These are phyloP conservation scores for Julus scanicus DNA, from an alignment of 2,888 invertebrate genomes.

Conservation along the genomic window DNA sequence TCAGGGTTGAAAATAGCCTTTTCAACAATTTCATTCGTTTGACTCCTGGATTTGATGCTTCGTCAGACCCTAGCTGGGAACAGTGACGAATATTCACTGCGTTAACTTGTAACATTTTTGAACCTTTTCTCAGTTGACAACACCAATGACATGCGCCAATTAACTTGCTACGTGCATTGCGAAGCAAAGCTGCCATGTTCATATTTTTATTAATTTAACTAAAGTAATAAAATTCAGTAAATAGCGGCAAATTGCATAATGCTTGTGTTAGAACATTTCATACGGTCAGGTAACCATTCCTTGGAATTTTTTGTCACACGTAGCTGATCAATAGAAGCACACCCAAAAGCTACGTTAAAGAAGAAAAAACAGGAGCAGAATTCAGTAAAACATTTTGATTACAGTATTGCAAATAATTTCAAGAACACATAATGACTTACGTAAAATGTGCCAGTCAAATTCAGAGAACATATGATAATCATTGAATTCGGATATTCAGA, in stretches of 20 bases:
- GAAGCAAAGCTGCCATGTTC: neutral
- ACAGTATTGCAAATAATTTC: neutral
- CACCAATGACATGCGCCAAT: neutral
- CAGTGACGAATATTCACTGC: neutral
- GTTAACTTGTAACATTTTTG: neutral
- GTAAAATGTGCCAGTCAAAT: too few species aligned
- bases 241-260: too few species aligned
- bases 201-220: neutral
- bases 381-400: neutral
- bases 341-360: neutral
- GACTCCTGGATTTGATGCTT: slow-evolving; percentile 24
- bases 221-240: neutral
- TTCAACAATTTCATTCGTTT: slow-evolving; percentile 56
- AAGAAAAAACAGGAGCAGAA: neutral
- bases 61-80: neutral
- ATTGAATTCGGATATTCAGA: too few species aligned
- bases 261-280: neutral
- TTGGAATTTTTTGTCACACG: neutral
- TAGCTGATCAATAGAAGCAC: neutral
- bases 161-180: neutral
- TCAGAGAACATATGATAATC: too few species aligned
- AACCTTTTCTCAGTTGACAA: neutral
- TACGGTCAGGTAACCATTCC: neutral
- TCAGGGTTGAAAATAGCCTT: slow-evolving; percentile 59
- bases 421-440: neutral